These are phyloP conservation scores for Mesembrinibis cayennensis DNA, from an alignment of 2,113 vertebrate species.

Conservation along the genomic window DNA sequence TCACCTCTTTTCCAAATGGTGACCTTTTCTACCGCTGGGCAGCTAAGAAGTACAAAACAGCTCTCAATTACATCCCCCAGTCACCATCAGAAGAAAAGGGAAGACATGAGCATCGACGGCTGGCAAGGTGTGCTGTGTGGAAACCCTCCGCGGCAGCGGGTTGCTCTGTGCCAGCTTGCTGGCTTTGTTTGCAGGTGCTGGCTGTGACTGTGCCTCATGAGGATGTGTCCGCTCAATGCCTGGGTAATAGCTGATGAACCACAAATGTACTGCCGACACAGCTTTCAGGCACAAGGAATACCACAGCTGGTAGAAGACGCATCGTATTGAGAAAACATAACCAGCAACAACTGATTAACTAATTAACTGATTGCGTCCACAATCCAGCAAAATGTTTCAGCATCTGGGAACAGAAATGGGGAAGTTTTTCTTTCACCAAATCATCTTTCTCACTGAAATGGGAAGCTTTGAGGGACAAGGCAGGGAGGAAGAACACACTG, in stretches of 20 bases:
- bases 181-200: neutral
- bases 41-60: slow-evolving; percentile 8
- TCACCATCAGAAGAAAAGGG: neutral
- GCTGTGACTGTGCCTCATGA: neutral
- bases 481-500: neutral
- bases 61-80: slow-evolving; percentile 47
- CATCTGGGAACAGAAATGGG: neutral
- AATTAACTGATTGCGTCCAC: neutral
- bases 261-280: neutral
- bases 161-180: neutral
- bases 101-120: neutral
- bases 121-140: neutral
- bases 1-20: slow-evolving; percentile 55
- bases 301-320: neutral
- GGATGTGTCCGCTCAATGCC: neutral
- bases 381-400: neutral
- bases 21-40: slow-evolving; percentile 52
- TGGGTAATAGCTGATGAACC: neutral
- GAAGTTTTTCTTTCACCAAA: neutral
- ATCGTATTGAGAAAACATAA: neutral
- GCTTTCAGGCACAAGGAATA: neutral
- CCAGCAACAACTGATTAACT: neutral
- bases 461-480: neutral
- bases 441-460: neutral
- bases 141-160: fast-evolving